phyloP scores from a whole-genome alignment of 1,140 invertebrate species.

The Venturia canescens region DNA sequence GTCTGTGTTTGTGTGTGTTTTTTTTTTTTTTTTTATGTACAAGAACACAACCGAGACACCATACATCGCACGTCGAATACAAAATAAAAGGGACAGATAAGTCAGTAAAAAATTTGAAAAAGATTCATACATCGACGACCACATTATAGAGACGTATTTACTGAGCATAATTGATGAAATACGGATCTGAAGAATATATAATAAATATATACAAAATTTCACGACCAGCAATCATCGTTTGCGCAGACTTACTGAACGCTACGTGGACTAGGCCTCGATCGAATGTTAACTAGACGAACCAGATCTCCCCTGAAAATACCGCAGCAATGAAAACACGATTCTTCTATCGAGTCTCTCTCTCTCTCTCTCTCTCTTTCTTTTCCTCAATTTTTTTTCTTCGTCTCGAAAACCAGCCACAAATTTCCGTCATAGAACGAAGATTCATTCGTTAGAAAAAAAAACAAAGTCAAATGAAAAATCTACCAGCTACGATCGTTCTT shows the following conservation, averaged over 20 bases:
- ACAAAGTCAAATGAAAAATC: background rate
- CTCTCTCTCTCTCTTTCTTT: background rate
- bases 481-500: too few relatives aligned
- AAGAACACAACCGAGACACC: background rate
- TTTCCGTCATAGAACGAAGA: background rate
- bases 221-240: slow-evolving; percentile 44
- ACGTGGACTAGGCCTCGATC: slow-evolving; percentile 73
- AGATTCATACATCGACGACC: too few relatives aligned
- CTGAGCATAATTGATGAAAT: background rate
- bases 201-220: slow-evolving; percentile 25
- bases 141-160: too few relatives aligned
- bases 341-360: background rate
- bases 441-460: background rate
- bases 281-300: slow-evolving; percentile 73
- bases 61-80: background rate
- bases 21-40: too few relatives aligned
- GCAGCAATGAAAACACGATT: slow-evolving; percentile 61
- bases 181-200: slow-evolving; percentile 14
- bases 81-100: background rate
- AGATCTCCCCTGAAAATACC: slow-evolving; percentile 82
- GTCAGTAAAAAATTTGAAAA: too few relatives aligned
- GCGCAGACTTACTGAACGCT: slow-evolving; percentile 74
- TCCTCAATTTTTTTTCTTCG: background rate
- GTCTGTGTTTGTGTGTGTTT: too few relatives aligned
- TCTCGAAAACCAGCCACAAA: background rate